Evolutionary conservation across 2,113 vertebrate species (phyloP).

Genomic region (Sphyrna mokarran): DNA sequence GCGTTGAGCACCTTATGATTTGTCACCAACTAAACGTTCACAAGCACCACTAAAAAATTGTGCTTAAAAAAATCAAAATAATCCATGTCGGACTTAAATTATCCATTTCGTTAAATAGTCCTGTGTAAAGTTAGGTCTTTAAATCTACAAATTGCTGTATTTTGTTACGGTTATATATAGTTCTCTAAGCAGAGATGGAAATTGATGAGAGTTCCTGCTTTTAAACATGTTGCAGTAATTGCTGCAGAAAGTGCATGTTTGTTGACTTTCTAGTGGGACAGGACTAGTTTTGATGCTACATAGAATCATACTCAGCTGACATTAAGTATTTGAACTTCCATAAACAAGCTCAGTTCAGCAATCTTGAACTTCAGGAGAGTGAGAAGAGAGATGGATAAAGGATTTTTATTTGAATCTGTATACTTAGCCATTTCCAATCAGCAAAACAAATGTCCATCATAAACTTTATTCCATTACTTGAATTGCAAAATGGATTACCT

Average conservation of each 20-base stretch:
- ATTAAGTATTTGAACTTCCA: neutral
- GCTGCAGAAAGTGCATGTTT: neutral
- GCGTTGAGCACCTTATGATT: neutral
- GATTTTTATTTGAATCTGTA: neutral
- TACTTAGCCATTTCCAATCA: neutral
- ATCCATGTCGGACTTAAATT: neutral
- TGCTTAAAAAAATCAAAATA: neutral
- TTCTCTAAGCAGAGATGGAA: neutral
- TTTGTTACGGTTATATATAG: neutral
- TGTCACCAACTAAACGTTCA: neutral
- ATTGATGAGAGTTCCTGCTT: neutral
- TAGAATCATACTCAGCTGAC: neutral
- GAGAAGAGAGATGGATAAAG: neutral
- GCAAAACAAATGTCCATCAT: neutral
- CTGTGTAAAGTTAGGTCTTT: neutral
- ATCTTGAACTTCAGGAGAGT: neutral
- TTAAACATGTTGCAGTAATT: neutral
- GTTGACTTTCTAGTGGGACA: neutral
- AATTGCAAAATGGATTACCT: neutral
- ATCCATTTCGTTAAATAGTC: neutral
- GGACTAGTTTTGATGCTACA: neutral
- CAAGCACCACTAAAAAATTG: neutral
- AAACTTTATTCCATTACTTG: neutral
- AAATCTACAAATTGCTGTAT: neutral
- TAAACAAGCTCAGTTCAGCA: neutral